phyloP scores from a whole-genome alignment of 2,888 invertebrate species.

The Lepas anatifera region DNA sequence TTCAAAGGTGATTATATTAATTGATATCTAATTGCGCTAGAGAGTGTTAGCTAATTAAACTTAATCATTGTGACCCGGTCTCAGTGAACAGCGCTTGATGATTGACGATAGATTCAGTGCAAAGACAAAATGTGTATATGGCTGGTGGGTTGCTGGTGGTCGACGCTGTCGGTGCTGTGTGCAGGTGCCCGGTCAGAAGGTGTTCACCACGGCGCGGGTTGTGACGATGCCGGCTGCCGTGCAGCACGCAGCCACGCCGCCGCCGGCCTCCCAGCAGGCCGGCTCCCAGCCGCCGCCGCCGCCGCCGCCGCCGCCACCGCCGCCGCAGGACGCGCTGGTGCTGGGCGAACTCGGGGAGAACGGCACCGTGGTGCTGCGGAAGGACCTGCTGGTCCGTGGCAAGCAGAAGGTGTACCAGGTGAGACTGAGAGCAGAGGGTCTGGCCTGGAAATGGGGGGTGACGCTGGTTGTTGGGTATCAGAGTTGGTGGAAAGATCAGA shows the following conservation, averaged over 20 bases:
- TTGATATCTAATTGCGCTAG: no score
- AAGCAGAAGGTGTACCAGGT: constrained; percentile 10
- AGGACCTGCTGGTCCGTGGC: constrained; percentile 11
- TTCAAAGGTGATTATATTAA: no score
- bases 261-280: background rate
- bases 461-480: no score
- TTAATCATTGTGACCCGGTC: no score
- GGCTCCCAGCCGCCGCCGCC: constrained; percentile 3
- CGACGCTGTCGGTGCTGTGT: background rate
- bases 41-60: no score
- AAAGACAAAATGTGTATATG: no score
- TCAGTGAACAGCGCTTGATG: no score
- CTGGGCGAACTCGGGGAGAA: constrained; percentile 1
- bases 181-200: constrained; percentile 7
- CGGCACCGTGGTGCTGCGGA: constrained; percentile 5
- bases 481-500: no score
- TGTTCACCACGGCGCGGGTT: background rate
- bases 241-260: background rate
- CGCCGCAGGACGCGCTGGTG: background rate
- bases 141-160: no score
- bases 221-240: background rate
- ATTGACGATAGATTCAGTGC: no score
- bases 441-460: no score
- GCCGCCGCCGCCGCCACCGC: constrained; percentile 6
- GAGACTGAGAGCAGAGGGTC: no score